Base-by-base conservation (phyloP, 2,888 invertebrate species). In the Sialis lutaria region DNA sequence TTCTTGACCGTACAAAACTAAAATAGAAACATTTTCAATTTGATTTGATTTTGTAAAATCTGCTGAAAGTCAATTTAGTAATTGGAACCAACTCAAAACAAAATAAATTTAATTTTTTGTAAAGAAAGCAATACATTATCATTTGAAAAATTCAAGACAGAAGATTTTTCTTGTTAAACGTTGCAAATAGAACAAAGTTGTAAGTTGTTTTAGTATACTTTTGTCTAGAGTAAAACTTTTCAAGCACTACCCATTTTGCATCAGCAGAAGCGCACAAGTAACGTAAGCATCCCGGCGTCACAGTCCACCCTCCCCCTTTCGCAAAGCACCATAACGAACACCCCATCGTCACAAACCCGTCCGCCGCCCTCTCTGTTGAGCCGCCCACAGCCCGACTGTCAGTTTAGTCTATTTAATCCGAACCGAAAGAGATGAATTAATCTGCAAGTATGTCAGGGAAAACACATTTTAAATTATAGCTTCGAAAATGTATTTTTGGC, bases 401-500 rank as follows among this genome's bases (percentile, higher is more conserved):
- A 42, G 42, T 40, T 47, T 33, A 47, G 47, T 47, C 47, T 47
- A 47, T 47, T 42, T 47, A 47, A 47, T 47, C 48, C 48, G 63
- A 64, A 64, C 63, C 62, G 64, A 65, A 64, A 65, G 63, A 65
- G 64, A 64, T 64, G 65, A 64, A 65, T 64, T 65, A 65, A 65
- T 65, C 64, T 63, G 57, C 60, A 64, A 58, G 59, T 60, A 59
- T 60, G 64, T 64, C 64, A 62, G 63, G 61, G 60, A 57, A 62
- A 61, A 60, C 54, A 56, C 53, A 42, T 42, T 53, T 56, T 64
- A 63, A 65, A 64, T 65, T 65, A 65, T 63, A 54, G 61, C 57
- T 54, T 49, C 54, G 52, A 54, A 59, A 63, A 62, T 62, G 62
- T 64, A 63, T 64, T 64, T 65, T 64, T 65, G 65, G 64, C 64